phyloP scores from a whole-genome alignment of 2,113 vertebrate genomes.

The Sinocyclocheilus grahami region DNA sequence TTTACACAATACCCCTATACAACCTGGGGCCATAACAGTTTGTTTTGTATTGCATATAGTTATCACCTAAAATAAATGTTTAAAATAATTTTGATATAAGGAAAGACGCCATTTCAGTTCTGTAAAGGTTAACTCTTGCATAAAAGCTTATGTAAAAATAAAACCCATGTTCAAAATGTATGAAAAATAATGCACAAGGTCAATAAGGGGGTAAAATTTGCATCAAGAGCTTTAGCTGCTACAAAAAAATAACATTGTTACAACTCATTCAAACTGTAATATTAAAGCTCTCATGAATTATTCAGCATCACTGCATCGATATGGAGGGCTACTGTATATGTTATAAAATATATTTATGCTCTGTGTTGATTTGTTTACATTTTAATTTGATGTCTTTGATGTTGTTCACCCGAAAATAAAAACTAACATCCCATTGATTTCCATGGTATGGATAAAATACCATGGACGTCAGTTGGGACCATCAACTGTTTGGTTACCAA shows the following conservation, averaged over 20 bases:
- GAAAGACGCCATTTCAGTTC: background rate
- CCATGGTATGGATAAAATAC: no score
- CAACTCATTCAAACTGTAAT: slow-evolving; percentile 8
- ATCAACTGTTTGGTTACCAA: no score
- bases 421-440: background rate
- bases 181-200: background rate
- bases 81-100: background rate
- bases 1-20: background rate
- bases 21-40: background rate
- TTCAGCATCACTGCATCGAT: background rate
- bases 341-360: background rate
- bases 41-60: background rate
- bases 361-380: background rate
- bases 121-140: background rate
- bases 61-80: background rate
- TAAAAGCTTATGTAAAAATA: background rate
- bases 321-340: background rate
- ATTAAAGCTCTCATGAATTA: background rate
- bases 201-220: background rate
- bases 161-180: background rate
- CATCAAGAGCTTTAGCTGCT: background rate
- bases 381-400: background rate
- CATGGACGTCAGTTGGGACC: no score
- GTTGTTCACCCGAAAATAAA: background rate
- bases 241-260: background rate